Conservation (phyloP, 2,797 vertebrate species). For the Megaceryle alcyon region DNA sequence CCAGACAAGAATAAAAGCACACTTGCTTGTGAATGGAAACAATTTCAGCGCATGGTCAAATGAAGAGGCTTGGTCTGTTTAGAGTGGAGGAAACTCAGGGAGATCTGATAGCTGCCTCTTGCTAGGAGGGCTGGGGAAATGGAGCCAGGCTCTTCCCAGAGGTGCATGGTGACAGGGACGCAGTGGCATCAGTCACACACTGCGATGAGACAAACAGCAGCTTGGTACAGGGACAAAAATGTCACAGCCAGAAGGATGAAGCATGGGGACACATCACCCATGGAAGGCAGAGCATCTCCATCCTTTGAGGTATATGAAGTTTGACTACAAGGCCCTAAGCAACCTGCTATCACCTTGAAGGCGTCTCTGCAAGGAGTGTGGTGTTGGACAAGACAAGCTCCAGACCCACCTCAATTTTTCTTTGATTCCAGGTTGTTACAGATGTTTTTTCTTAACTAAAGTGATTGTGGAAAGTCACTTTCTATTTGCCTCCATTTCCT, state of each 20-base stretch:
- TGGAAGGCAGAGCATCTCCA: neutral
- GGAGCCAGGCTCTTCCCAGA: neutral
- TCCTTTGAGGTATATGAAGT: neutral
- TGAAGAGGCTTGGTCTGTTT: neutral
- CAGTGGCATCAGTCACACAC: neutral
- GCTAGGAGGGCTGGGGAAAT: neutral
- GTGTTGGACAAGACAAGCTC: neutral
- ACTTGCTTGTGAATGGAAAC: neutral
- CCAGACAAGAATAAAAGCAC: slow-evolving; percentile 1
- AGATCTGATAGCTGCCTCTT: neutral
- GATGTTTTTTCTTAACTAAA: neutral
- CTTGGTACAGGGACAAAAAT: neutral
- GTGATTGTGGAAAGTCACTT: neutral
- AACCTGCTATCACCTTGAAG: neutral
- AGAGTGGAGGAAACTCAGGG: neutral
- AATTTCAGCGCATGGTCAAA: neutral
- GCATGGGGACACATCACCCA: neutral
- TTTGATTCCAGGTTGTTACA: neutral
- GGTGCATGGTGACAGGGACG: rapidly evolving
- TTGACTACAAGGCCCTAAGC: neutral
- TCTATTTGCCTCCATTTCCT: neutral
- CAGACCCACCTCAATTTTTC: neutral
- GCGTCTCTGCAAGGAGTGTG: neutral
- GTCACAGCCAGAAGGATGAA: neutral
- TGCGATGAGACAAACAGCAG: neutral